phyloP scores from a whole-genome alignment of 2,888 invertebrate genomes.

The Acanthoscelides obtectus region DNA sequence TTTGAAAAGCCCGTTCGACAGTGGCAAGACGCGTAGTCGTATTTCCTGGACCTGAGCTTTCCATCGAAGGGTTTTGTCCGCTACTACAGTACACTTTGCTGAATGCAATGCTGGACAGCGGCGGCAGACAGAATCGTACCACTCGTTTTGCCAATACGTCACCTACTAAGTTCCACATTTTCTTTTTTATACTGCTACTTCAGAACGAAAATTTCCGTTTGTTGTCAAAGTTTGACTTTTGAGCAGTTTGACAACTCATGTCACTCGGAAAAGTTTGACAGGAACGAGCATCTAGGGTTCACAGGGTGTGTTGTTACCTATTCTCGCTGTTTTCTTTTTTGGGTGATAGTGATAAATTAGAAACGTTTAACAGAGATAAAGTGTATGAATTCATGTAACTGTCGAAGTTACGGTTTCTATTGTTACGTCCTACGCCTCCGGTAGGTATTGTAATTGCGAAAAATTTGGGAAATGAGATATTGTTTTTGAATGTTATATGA shows the following conservation, averaged over 20 bases:
- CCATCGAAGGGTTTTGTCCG: not conserved
- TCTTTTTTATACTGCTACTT: not conserved
- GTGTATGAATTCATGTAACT: no score
- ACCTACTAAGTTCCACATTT: not conserved
- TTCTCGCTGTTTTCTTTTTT: no score
- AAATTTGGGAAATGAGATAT: no score
- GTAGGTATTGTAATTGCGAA: no score
- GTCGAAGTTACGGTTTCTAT: no score
- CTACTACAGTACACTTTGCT: not conserved
- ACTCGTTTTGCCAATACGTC: not conserved
- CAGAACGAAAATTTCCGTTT: not conserved
- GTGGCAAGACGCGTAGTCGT: not conserved
- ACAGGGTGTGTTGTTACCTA: not conserved
- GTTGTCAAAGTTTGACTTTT: not conserved
- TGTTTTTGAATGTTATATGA: no score
- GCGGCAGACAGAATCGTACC: not conserved
- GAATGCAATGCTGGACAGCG: not conserved
- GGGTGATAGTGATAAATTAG: no score
- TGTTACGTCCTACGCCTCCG: no score
- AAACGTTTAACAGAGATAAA: no score
- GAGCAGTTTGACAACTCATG: not conserved
- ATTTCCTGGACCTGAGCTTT: not conserved
- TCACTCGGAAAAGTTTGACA: no score
- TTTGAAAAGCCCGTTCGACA: slow-evolving; percentile 6
- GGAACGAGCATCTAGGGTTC: not conserved